Percentiles rank a stretch among this genome's conserved stretches.
phyloP scores from a whole-genome alignment of 2,797 vertebrate genomes.

The Neopelma chrysocephalum region DNA sequence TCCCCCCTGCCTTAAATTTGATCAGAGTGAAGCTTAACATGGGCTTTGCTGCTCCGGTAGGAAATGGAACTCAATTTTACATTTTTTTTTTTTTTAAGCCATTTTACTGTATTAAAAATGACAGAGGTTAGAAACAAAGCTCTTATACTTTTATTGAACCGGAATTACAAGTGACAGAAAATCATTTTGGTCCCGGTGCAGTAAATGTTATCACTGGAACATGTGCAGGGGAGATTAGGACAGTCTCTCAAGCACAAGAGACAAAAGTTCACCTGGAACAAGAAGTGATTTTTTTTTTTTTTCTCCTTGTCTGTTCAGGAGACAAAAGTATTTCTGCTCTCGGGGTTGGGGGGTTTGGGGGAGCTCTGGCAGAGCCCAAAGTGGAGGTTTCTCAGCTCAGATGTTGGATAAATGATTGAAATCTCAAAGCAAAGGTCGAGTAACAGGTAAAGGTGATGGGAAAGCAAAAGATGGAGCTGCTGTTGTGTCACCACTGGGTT shows the following conservation, averaged over 20 bases:
- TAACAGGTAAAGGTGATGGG: not conserved
- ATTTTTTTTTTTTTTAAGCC: slow-evolving; percentile 57
- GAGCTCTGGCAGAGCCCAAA: not conserved
- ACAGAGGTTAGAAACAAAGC: slow-evolving; percentile 81
- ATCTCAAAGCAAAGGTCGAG: not conserved
- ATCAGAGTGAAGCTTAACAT: slow-evolving; percentile 68
- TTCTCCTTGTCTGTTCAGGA: slow-evolving; percentile 40
- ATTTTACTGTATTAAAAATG: slow-evolving; percentile 80
- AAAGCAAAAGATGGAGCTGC: not conserved
- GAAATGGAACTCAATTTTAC: slow-evolving; percentile 78
- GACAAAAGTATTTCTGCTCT: slow-evolving; percentile 26
- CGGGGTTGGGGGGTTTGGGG: not conserved
- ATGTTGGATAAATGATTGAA: not conserved
- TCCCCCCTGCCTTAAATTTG: slow-evolving; percentile 35
- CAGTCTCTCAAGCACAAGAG: slow-evolving; percentile 68
- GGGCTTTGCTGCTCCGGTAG: slow-evolving; percentile 69
- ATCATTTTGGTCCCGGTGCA: slow-evolving; percentile 77
- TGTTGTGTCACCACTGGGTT: not conserved
- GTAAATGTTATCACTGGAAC: slow-evolving; percentile 76
- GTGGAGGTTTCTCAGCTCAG: not conserved
- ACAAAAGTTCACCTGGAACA: slow-evolving; percentile 69
- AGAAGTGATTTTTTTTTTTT: slow-evolving; percentile 48
- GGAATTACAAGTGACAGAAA: slow-evolving; percentile 81
- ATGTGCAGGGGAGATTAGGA: slow-evolving; percentile 74
- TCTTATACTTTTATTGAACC: slow-evolving; percentile 73